A percentile compares a stretch with the other conserved stretches of the same genome.
phyloP scores from a whole-genome alignment of 2,797 vertebrate genomes.

The Xyrichtys novacula region DNA sequence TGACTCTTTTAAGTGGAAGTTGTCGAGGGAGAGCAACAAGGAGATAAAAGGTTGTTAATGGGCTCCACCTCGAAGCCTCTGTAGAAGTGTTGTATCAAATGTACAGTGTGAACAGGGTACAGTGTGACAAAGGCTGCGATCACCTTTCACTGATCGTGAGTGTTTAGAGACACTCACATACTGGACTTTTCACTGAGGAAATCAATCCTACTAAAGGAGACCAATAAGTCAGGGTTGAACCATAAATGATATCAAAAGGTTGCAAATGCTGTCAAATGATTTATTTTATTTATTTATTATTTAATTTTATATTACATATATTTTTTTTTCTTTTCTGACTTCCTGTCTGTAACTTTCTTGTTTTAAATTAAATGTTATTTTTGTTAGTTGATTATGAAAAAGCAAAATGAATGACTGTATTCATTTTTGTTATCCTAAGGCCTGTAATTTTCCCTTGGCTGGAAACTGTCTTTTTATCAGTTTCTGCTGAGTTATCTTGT shows the following conservation, averaged over 20 bases:
- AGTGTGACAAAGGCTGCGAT: conserved; percentile 31
- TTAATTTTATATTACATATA: too few species aligned
- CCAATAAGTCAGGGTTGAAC: neutral
- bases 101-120: conserved; percentile 14
- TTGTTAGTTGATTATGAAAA: conserved; percentile 1
- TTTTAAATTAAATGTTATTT: neutral
- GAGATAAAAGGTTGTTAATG: conserved; percentile 43
- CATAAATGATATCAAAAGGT: neutral
- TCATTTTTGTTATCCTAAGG: neutral
- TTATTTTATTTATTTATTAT: too few species aligned
- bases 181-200: neutral
- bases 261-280: too few species aligned
- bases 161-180: neutral
- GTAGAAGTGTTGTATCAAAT: conserved; percentile 38
- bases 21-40: conserved; percentile 6
- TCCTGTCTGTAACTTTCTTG: neutral
- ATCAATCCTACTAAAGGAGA: neutral
- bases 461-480: conserved; percentile 16
- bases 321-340: too few species aligned
- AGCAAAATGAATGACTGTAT: neutral
- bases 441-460: neutral
- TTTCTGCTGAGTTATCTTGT: conserved; percentile 34
- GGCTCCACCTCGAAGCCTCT: conserved; percentile 39
- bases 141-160: neutral
- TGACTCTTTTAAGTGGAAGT: conserved; percentile 15